Conservation (phyloP, 2,797 vertebrate species). For the Manis crassicaudata region DNA sequence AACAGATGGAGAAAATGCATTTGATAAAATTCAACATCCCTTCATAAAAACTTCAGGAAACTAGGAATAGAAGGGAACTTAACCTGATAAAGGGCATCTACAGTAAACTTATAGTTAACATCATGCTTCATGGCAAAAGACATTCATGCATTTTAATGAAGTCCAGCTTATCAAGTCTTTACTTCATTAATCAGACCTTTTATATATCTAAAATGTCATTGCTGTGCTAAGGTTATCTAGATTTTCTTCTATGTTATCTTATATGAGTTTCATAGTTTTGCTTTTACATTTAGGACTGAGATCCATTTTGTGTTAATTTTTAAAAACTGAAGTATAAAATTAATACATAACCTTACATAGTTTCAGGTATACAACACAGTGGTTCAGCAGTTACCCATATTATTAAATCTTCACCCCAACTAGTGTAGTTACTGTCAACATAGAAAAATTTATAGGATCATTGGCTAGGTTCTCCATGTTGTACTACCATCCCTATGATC, state of each 20-base stretch:
- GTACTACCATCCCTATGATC: too few relatives aligned
- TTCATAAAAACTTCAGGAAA: not conserved
- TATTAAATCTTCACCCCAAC: too few relatives aligned
- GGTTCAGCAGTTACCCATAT: too few relatives aligned
- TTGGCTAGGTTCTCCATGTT: too few relatives aligned
- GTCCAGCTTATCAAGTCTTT: not conserved
- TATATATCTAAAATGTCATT: not conserved
- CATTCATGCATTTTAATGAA: not conserved
- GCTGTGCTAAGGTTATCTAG: not conserved
- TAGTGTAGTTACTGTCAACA: too few relatives aligned
- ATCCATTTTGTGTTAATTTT: not conserved
- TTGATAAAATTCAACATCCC: not conserved
- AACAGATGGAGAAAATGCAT: not conserved
- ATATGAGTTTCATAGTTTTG: not conserved
- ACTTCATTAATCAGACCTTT: not conserved
- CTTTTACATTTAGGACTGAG: not conserved
- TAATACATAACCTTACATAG: too few relatives aligned
- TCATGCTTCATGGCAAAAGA: not conserved
- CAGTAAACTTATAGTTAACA: not conserved
- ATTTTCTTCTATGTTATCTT: not conserved
- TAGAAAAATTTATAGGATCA: too few relatives aligned
- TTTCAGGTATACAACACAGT: too few relatives aligned
- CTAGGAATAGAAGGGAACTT: not conserved
- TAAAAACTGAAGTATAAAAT: not conserved
- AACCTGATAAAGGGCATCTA: not conserved